Evolutionary conservation across 2,888 invertebrate genomes (phyloP).

Genomic region (Eupithecia subumbrata): DNA sequence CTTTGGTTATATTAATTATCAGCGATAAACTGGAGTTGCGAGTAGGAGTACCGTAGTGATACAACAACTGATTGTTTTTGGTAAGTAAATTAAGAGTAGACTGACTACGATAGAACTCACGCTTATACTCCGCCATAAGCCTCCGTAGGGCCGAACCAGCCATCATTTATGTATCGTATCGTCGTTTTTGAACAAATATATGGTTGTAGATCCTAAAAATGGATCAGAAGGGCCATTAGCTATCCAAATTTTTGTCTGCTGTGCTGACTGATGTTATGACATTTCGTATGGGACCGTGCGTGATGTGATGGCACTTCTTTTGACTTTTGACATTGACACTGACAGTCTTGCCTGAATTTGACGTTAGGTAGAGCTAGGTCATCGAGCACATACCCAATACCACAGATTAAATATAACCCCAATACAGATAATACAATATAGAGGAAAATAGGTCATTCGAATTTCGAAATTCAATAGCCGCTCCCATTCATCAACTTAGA

Average conservation of each 20-base stretch:
- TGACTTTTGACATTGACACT: too few species aligned
- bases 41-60: not conserved
- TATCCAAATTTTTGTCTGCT: not conserved
- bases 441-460: too few species aligned
- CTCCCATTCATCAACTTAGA: too few species aligned
- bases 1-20: not conserved
- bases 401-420: too few species aligned
- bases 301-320: too few species aligned
- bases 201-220: not conserved
- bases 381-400: too few species aligned
- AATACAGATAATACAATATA: too few species aligned
- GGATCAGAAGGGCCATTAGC: not conserved
- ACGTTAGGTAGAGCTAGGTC: too few species aligned
- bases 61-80: not conserved
- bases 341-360: too few species aligned
- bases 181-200: not conserved
- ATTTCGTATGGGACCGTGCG: not conserved
- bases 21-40: not conserved
- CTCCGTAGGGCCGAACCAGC: slow-evolving; percentile 93
- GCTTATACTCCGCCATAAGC: slow-evolving; percentile 95
- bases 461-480: too few species aligned
- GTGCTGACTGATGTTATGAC: not conserved
- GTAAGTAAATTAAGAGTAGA: not conserved
- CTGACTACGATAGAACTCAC: slow-evolving; percentile 64
- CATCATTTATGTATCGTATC: slow-evolving; percentile 78